Base-by-base conservation (phyloP, 2,888 invertebrate genomes). In the Drosophila paracracens region DNA sequence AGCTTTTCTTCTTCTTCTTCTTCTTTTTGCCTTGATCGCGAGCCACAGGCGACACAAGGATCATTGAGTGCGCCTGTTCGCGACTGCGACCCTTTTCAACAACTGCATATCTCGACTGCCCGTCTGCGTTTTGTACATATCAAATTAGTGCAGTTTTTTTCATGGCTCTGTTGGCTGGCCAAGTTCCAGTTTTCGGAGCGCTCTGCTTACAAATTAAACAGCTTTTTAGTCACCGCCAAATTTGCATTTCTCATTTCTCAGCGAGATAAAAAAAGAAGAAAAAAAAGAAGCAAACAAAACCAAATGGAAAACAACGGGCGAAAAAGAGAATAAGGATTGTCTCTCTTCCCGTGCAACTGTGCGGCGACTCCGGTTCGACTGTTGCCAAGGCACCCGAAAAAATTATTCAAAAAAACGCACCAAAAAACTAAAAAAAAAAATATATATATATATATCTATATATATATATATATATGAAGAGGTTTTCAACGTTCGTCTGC, bases 81-180 rank as follows among this genome's bases (percentile, higher is more conserved):
- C 18, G 54, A 69, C 18, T 40, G 43, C 21, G 54, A 73, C 64
- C 63, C 79, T 67, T 62, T 56, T 69, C 74, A 48, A 56, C 25
- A 68, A 88, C 67, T 82, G 80, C 74, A 75, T 67, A 33, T 8
- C 35, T 53, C 36, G 43, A 33, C 29, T 40, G 35, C 25, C 46
- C 52, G 54, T 38, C 33, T 76, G 73, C 74, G 62, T 61, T 64
- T 16, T 48, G 31, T 38, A 57, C 50, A 75, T 74, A 72, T 74
- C 80, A 88, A 88, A 90, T 88, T 88, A 88, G 87, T 88, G 89
- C 87, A 88, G 63, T 86, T 81, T 74, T 87, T 83, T 33, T 25
- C 13, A 2, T 52, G n/a, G 43, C 27, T 64, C 53, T 48, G 59
- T 46, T 11, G 46, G 46, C 46, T 61, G 57, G 25, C 46, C 58